Conservation (phyloP, 2,888 invertebrate genomes). For the Chaetogeoica ovagalla region DNA sequence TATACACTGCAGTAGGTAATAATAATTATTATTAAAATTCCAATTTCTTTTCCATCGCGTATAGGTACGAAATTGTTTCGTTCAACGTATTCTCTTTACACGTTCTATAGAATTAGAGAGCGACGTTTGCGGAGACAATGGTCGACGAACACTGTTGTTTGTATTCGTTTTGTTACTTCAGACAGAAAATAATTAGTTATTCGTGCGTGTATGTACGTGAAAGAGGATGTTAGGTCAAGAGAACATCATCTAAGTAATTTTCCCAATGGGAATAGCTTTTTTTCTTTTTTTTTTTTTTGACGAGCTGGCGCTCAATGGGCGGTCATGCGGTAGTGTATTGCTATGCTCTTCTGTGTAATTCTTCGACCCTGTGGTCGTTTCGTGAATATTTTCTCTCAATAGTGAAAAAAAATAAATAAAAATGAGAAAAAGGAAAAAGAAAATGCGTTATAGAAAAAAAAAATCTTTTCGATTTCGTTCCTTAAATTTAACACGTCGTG, state of each 20-base stretch:
- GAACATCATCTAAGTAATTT: conserved; percentile 47
- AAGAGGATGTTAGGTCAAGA: conserved; percentile 19
- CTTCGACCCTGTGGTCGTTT: conserved; percentile 1
- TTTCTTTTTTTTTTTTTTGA: too few relatives aligned
- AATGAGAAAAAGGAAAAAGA: not conserved
- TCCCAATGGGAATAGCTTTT: conserved; percentile 38
- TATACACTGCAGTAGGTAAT: not conserved
- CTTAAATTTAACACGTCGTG: not conserved
- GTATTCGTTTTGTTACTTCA: conserved; percentile 1
- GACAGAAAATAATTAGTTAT: conserved; percentile 30
- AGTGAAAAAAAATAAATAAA: not conserved
- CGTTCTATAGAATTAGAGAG: conserved; percentile 6
- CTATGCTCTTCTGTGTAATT: conserved; percentile 19
- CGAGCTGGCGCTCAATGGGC: conserved; percentile 16
- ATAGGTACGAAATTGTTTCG: not conserved
- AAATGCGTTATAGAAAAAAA: not conserved
- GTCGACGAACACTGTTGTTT: conserved; percentile 24
- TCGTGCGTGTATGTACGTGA: not conserved
- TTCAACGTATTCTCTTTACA: not conserved
- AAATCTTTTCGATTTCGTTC: not conserved
- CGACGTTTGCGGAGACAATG: conserved; percentile 19
- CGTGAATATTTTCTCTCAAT: conserved; percentile 21
- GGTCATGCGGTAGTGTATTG: not conserved
- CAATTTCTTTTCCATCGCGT: not conserved
- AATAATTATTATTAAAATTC: not conserved